Evolutionary conservation across 2,888 invertebrate genomes (phyloP).

Genomic region (Aphodius granarius): DNA sequence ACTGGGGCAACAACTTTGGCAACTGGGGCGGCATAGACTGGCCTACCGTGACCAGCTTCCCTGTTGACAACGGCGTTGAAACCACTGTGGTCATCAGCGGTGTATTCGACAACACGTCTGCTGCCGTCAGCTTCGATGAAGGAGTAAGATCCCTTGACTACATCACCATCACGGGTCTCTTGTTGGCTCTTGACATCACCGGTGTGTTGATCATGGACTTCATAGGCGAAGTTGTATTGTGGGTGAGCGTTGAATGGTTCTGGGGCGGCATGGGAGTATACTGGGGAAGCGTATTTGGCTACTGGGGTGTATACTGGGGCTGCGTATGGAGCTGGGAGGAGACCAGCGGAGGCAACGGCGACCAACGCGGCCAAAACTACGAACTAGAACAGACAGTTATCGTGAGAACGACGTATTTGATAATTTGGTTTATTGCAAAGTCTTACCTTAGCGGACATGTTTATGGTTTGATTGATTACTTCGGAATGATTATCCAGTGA

Average conservation of each 20-base stretch:
- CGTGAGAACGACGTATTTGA: background rate
- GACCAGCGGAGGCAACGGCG: background rate
- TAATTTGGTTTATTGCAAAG: background rate
- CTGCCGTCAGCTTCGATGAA: conserved; percentile 25
- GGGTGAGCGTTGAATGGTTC: conserved; percentile 29
- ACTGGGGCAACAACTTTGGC: background rate
- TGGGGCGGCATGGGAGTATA: background rate
- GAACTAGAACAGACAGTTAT: background rate
- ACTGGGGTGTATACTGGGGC: background rate
- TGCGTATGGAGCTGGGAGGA: background rate
- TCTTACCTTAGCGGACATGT: background rate
- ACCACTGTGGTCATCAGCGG: conserved; percentile 26
- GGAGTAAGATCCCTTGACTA: conserved; percentile 20
- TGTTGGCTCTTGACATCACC: conserved; percentile 24
- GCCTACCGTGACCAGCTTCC: conserved; percentile 18
- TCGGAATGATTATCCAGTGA: background rate
- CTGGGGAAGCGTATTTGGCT: background rate
- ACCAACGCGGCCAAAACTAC: background rate
- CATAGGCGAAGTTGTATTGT: conserved; percentile 24
- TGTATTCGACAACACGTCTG: conserved; percentile 21
- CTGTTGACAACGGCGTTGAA: conserved; percentile 25
- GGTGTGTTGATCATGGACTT: conserved; percentile 20
- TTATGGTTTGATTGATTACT: background rate
- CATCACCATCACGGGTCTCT: conserved; percentile 18
- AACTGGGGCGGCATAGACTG: background rate